Conservation (phyloP, 1,140 invertebrate genomes). For the Rhagoletis zephyria region DNA sequence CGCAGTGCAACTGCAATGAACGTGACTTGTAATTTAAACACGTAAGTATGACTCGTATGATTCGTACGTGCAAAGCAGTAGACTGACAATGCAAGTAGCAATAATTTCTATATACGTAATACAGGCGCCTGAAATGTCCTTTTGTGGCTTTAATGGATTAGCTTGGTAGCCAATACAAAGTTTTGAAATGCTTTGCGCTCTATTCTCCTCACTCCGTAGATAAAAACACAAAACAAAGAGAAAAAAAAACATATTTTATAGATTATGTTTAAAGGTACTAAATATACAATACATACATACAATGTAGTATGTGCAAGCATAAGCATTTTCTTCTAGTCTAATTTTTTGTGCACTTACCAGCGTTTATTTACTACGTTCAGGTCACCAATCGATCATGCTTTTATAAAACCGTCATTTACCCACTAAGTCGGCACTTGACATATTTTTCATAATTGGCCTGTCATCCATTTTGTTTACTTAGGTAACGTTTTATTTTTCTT, state of each 20-base stretch:
- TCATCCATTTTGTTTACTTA: not conserved
- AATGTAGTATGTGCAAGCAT: too few species aligned
- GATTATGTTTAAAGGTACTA: too few species aligned
- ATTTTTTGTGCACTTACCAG: too few species aligned
- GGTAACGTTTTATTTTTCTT: not conserved
- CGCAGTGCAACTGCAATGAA: slow-evolving; percentile 25
- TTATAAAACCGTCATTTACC: not conserved
- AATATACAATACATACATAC: too few species aligned
- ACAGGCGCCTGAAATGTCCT: slow-evolving; percentile 1
- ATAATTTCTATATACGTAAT: not conserved
- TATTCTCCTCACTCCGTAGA: not conserved
- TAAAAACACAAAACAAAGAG: not conserved
- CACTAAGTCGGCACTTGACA: not conserved
- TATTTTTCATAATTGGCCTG: not conserved
- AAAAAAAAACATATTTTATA: too few species aligned
- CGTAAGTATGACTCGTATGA: slow-evolving; percentile 4
- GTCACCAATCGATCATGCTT: not conserved
- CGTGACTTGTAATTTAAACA: slow-evolving; percentile 14
- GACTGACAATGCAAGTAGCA: not conserved
- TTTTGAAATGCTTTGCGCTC: not conserved
- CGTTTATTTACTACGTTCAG: not conserved
- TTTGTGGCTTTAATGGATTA: slow-evolving; percentile 18
- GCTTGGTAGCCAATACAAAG: not conserved
- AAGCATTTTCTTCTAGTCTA: too few species aligned
- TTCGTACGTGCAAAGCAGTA: not conserved